Base-by-base conservation (phyloP, 2,113 vertebrate species). In the Camarhynchus parvulus region DNA sequence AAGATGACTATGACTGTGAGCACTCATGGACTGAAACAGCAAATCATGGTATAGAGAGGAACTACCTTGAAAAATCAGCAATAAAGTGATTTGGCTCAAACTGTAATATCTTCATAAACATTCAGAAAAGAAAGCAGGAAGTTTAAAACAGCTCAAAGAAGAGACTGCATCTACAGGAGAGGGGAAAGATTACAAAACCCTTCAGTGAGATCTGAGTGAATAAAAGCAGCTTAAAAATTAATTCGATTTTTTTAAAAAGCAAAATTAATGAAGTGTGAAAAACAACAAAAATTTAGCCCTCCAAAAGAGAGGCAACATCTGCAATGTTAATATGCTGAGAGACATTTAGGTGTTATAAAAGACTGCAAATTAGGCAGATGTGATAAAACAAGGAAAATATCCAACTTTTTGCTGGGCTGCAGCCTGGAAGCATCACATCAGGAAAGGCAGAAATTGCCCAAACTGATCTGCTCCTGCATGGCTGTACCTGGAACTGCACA, bases 281-380 rank as follows among this genome's bases (percentile, higher is more conserved):
- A 88, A 75, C 58, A 83, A 77, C 1, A 7, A 85, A 93, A 91
- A 91, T 2, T 25, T 25, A 70, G 55, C 78, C 86, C 72, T 88
- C 59, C 52, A 77, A 85, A 90, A 85, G 75, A 83, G 82, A 92
- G 47, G 63, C 84, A 86, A 90, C 91, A 95, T 90, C 93, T 83
- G 75, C 76, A 93, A 70, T 1, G 63, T 50, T 87, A 90, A 80
- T 88, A 47, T 11, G 72, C 75, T 74, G 79, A 79, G 86, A 90
- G 58, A 91, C 66, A 61, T 41, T 20, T 22, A 91, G 69, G 93
- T 91, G 81, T 84, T 92, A 73, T 17, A 87, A 55, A 84, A 83
- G 84, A 85, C 0, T 77, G 82, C 46, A 94, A 83, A 95, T 86
- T 22, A 93, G 55, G 76, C 94, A 97, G 93, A 95, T 90, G 87